phyloP scores from a whole-genome alignment of 2,113 vertebrate genomes.

The Neolamprologus falcicula region DNA sequence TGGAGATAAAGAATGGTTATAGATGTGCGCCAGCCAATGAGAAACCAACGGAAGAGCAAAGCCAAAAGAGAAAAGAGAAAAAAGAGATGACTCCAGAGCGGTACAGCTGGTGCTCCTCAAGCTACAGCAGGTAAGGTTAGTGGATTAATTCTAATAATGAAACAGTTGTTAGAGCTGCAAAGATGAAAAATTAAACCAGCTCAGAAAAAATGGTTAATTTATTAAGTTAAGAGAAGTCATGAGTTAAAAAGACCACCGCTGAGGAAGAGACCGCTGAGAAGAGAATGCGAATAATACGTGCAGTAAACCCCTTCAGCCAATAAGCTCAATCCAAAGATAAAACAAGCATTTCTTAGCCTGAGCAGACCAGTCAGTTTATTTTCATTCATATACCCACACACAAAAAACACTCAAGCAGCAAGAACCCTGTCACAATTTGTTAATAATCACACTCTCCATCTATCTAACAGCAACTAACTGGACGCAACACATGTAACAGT shows the following conservation, averaged over 20 bases:
- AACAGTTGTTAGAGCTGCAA: slow-evolving; percentile 23
- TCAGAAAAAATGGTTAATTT: background rate
- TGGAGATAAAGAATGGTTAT: slow-evolving; percentile 32
- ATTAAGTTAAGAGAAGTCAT: background rate
- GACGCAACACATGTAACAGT: background rate
- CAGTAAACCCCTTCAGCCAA: slow-evolving; percentile 14
- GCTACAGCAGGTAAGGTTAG: slow-evolving; percentile 39
- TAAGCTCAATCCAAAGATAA: background rate
- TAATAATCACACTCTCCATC: background rate
- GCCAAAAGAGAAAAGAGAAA: slow-evolving; percentile 8
- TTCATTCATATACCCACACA: background rate
- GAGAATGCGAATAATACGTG: slow-evolving; percentile 19
- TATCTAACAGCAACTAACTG: background rate
- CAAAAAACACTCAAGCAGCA: background rate
- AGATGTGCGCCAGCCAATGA: slow-evolving; percentile 39
- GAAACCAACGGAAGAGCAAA: slow-evolving; percentile 32
- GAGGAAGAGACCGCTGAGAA: background rate
- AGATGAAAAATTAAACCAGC: slow-evolving; percentile 8
- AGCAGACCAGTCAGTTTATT: slow-evolving; percentile 9
- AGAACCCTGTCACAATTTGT: background rate
- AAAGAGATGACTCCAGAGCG: background rate
- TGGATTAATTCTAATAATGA: slow-evolving; percentile 27
- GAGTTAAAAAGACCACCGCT: background rate
- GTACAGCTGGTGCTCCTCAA: background rate
- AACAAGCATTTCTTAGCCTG: background rate